These are phyloP conservation scores for Drosophila subpulchrella DNA, from an alignment of 1,140 invertebrate species.

Conservation along the genomic window DNA sequence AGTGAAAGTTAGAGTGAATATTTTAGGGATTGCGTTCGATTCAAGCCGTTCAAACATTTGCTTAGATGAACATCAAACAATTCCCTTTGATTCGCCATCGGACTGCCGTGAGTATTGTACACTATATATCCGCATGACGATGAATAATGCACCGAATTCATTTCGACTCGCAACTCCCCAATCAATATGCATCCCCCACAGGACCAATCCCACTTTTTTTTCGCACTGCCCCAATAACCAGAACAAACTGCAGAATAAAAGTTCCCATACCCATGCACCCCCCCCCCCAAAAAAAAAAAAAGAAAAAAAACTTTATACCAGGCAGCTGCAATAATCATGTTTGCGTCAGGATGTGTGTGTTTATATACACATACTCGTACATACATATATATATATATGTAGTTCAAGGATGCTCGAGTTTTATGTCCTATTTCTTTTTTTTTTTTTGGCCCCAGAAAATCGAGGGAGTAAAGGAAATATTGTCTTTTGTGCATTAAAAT, in stretches of 20 bases:
- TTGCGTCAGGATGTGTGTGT: conserved; percentile 6
- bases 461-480: conserved; percentile 11
- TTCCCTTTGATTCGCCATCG: conserved; percentile 5
- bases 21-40: neutral
- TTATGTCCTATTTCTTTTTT: conserved; percentile 24
- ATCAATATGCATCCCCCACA: conserved; percentile 37
- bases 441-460: conserved; percentile 20
- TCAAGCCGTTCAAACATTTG: conserved; percentile 6
- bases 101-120: conserved; percentile 5
- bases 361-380: neutral
- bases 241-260: conserved; percentile 36
- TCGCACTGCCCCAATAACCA: conserved; percentile 5
- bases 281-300: neutral
- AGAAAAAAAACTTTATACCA: conserved; percentile 14
- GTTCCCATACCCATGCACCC: conserved; percentile 9
- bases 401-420: conserved; percentile 40
- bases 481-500: conserved; percentile 25
- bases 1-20: conserved; percentile 20
- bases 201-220: conserved; percentile 4
- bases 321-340: conserved; percentile 39
- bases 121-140: conserved; percentile 1
- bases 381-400: conserved; percentile 9
- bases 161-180: conserved; percentile 30
- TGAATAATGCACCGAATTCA: conserved; percentile 41
- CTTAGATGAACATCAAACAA: conserved; percentile 13